phyloP scores from a whole-genome alignment of 2,797 vertebrate genomes.

The Oryzias sinensis region DNA sequence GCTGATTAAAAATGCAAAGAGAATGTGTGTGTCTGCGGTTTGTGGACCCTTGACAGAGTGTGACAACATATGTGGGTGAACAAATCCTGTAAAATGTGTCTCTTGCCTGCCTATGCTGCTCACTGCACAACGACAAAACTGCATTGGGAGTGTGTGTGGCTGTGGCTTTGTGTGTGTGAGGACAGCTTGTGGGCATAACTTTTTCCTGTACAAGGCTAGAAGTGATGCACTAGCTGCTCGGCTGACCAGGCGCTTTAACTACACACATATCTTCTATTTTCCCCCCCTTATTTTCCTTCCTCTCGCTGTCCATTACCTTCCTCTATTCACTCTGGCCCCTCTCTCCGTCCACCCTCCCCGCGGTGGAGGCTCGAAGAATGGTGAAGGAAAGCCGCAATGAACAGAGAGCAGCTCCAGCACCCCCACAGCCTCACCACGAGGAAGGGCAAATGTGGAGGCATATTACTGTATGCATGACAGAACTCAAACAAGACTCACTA shows the following conservation, averaged over 20 bases:
- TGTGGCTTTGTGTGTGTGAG: constrained; percentile 21
- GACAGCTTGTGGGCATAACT: constrained; percentile 40
- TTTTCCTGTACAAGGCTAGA: constrained; percentile 52
- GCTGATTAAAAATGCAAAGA: neutral
- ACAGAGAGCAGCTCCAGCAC: constrained; percentile 19
- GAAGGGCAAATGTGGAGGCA: constrained; percentile 11
- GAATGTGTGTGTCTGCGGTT: neutral
- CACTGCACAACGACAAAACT: constrained; percentile 23
- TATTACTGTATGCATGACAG: constrained; percentile 63
- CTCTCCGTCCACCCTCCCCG: neutral
- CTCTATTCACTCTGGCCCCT: constrained; percentile 40
- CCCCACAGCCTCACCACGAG: constrained; percentile 11
- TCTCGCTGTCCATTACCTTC: constrained; percentile 40
- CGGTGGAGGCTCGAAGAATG: constrained; percentile 34
- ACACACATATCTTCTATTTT: constrained; percentile 6
- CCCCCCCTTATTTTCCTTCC: neutral
- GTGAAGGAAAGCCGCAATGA: constrained; percentile 35
- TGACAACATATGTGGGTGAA: neutral
- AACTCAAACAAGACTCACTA: constrained; percentile 46
- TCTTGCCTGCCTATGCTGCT: constrained; percentile 24
- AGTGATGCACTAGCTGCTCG: constrained; percentile 44
- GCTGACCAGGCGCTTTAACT: constrained; percentile 32
- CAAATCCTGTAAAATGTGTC: constrained; percentile 20
- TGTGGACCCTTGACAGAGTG: neutral
- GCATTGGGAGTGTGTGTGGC: constrained; percentile 20